Percentiles rank a stretch among this genome's conserved stretches.
These are phyloP conservation scores for Sinocyclocheilus anshuiensis DNA, from an alignment of 2,113 vertebrate species.

Conservation along the genomic window DNA sequence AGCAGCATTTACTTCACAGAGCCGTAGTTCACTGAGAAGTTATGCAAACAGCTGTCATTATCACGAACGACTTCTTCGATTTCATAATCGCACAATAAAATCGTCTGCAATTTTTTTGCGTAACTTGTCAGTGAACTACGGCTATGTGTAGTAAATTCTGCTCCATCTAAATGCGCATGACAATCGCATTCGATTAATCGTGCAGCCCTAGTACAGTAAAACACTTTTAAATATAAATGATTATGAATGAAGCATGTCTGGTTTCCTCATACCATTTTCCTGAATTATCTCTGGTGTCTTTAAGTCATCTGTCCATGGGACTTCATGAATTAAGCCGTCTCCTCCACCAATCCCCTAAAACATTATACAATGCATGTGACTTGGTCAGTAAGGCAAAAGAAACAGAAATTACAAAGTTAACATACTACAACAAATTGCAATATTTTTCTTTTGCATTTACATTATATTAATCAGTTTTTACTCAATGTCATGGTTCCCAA, in stretches of 20 bases:
- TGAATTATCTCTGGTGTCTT: not conserved
- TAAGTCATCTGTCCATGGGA: not conserved
- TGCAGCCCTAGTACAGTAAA: not conserved
- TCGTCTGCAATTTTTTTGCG: too few relatives aligned
- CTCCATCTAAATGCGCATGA: too few relatives aligned
- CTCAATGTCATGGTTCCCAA: not conserved
- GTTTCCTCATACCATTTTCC: constrained; percentile 33
- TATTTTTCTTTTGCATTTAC: not conserved
- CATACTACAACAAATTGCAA: not conserved
- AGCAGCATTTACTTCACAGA: too few relatives aligned
- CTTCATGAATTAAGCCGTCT: not conserved
- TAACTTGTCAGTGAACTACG: too few relatives aligned
- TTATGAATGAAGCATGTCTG: not conserved
- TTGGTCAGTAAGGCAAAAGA: not conserved
- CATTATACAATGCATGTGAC: not conserved
- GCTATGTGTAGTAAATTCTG: too few relatives aligned
- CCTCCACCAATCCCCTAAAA: not conserved
- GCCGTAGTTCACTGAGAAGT: too few relatives aligned
- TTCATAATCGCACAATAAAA: too few relatives aligned
- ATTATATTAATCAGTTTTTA: not conserved
- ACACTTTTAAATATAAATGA: not conserved
- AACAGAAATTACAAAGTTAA: not conserved
- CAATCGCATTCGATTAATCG: too few relatives aligned
- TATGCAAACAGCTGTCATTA: too few relatives aligned
- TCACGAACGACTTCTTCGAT: too few relatives aligned